Evolutionary conservation across 2,797 vertebrate genomes (phyloP).

Genomic region (Micropoecilia bifurca): DNA sequence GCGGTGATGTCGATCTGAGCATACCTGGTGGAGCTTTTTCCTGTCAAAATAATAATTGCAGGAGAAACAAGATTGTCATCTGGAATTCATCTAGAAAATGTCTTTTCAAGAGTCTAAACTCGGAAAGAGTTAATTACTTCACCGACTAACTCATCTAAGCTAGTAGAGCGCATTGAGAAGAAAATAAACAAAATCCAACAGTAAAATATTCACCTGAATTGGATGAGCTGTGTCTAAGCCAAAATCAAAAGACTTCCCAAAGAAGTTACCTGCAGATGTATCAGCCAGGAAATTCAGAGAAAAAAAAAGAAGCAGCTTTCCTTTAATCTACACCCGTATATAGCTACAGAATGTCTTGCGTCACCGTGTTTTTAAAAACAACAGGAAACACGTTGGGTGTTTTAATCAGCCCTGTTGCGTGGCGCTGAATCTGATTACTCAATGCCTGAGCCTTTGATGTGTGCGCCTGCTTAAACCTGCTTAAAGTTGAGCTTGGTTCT

Average conservation of each 20-base stretch:
- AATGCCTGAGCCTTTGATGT: neutral
- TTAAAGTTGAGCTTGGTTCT: neutral
- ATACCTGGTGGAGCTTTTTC: conserved; percentile 83
- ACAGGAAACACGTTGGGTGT: too few species aligned
- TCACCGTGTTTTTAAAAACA: neutral
- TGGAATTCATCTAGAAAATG: neutral
- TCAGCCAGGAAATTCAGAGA: neutral
- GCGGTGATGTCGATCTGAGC: conserved; percentile 91
- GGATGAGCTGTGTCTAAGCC: neutral
- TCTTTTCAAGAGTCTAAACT: neutral
- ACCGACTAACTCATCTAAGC: neutral
- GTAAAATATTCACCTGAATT: neutral
- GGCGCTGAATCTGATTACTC: neutral
- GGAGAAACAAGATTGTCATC: neutral
- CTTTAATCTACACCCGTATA: neutral
- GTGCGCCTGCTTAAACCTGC: neutral
- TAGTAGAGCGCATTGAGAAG: neutral
- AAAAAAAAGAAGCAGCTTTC: neutral
- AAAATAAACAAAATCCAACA: neutral
- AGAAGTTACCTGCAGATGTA: neutral
- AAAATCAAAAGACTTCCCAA: neutral
- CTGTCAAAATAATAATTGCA: conserved; percentile 68
- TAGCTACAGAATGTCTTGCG: neutral
- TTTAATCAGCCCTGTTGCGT: neutral
- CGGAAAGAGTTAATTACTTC: neutral